Evolutionary conservation across 1,140 invertebrate species (phyloP).

Genomic region (Frieseomelitta varia): DNA sequence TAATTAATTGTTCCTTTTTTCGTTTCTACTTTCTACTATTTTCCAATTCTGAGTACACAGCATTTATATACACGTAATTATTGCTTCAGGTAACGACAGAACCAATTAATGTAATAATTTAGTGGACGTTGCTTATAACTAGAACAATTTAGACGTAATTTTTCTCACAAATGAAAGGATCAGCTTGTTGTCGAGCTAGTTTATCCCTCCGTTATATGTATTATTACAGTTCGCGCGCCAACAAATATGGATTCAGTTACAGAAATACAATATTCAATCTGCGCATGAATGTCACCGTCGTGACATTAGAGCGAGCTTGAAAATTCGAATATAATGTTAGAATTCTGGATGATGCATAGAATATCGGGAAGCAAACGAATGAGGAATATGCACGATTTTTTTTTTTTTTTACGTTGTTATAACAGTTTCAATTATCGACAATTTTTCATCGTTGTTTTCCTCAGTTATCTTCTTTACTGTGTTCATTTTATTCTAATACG

Average conservation of each 20-base stretch:
- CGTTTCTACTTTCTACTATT: background rate
- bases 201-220: slow-evolving; percentile 8
- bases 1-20: background rate
- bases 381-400: no score
- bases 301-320: background rate
- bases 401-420: no score
- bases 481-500: no score
- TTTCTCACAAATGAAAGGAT: background rate
- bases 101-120: slow-evolving; percentile 17
- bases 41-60: background rate
- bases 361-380: background rate
- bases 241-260: slow-evolving; percentile 4
- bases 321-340: background rate
- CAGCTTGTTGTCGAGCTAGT: background rate
- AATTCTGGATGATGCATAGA: no score
- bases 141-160: slow-evolving; percentile 22
- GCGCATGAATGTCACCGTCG: background rate
- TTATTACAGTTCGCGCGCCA: background rate
- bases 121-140: background rate
- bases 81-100: background rate
- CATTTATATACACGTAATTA: background rate
- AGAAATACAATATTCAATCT: background rate
- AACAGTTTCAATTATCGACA: no score
- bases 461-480: no score
- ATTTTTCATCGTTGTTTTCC: no score